Percentiles rank a stretch among this genome's conserved stretches.
Evolutionary conservation across 2,888 invertebrate genomes (phyloP).

Genomic region (Phytoseiulus persimilis): DNA sequence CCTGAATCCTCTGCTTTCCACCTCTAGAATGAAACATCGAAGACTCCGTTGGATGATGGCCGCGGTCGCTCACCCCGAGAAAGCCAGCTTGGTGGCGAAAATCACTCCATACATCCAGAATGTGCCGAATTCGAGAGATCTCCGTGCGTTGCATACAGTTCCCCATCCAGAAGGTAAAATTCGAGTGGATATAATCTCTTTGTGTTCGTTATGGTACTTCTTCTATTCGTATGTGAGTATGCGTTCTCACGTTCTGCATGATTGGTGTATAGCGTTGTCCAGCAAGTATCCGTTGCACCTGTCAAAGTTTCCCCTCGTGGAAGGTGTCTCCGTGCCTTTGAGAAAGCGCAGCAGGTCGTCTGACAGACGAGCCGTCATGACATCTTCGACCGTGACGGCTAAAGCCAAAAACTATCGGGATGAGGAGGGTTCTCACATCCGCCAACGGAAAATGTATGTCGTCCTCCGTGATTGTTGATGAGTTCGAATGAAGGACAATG

Average conservation of each 20-base stretch:
- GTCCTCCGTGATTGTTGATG: background rate
- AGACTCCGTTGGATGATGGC: conserved; percentile 30
- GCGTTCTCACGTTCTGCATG: background rate
- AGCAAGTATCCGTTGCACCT: conserved; percentile 9
- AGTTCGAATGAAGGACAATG: background rate
- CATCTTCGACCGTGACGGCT: background rate
- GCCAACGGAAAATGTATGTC: conserved; percentile 35
- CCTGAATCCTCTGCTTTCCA: background rate
- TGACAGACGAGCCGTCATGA: background rate
- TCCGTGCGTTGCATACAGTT: background rate
- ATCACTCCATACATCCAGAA: conserved; percentile 15
- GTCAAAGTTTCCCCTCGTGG: conserved; percentile 18
- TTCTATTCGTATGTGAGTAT: background rate
- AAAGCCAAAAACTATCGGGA: background rate
- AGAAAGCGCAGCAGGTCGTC: background rate
- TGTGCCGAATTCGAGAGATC: background rate
- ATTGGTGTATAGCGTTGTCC: background rate
- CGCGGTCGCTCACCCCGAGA: conserved; percentile 12
- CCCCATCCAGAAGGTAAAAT: conserved; percentile 21
- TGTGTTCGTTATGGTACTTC: background rate
- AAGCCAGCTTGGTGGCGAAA: background rate
- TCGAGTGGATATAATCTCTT: background rate
- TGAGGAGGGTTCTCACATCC: conserved; percentile 22
- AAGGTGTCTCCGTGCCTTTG: conserved; percentile 20
- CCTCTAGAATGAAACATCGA: conserved; percentile 29